Conservation (phyloP, 2,113 vertebrate genomes). For the Barbus barbus region DNA sequence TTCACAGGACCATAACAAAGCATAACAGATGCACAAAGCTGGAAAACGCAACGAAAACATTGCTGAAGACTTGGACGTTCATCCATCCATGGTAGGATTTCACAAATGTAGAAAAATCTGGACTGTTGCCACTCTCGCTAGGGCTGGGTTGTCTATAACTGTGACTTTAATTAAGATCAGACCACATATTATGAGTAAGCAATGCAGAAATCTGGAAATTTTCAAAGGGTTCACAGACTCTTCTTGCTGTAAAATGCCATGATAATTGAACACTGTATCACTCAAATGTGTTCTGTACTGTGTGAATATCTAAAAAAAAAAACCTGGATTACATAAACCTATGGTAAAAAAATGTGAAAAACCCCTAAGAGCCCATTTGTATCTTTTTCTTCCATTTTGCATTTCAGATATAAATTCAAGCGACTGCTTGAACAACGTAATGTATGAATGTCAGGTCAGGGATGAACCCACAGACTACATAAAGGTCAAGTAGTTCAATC, state of each 20-base stretch:
- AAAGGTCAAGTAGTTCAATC: not conserved
- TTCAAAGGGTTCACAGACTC: not conserved
- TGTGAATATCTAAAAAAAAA: too few species aligned
- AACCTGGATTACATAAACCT: too few species aligned
- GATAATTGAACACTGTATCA: not conserved
- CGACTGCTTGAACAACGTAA: not conserved
- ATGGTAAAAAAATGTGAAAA: not conserved
- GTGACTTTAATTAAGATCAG: not conserved
- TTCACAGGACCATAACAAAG: not conserved
- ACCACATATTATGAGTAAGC: not conserved
- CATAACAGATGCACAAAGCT: not conserved
- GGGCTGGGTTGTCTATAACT: not conserved
- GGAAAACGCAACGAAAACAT: not conserved
- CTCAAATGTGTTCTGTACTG: too few species aligned
- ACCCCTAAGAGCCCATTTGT: not conserved
- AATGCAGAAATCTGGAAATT: not conserved
- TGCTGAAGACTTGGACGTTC: not conserved
- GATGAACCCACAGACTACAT: not conserved
- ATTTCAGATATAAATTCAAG: constrained; percentile 4
- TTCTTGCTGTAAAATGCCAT: not conserved
- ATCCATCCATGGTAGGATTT: not conserved
- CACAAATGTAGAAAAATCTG: not conserved
- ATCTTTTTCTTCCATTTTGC: not conserved
- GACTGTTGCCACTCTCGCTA: not conserved
- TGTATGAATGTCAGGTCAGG: not conserved